Base-by-base conservation (phyloP, 2,797 vertebrate genomes). In the Scarus forsteni region DNA sequence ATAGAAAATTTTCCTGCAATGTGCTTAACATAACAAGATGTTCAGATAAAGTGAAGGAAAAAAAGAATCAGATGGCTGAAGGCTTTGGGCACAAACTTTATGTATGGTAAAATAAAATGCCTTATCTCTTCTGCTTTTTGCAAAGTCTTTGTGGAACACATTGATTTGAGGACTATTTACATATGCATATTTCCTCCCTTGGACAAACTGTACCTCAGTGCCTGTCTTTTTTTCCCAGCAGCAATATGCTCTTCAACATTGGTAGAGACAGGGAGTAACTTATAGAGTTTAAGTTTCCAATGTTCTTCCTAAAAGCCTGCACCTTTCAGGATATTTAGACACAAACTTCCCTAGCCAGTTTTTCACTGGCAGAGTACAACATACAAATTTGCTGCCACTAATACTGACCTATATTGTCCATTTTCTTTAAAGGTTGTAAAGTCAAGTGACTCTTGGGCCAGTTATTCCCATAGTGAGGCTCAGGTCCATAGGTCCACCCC, bases 11-110 rank as follows among this genome's bases (percentile, higher is more conserved):
- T 39, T 77, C 48, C 42, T 74, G 62, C 78, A 70, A 79, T 85
- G 59, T 85, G 64, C 68, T 84, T 80, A 76, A 78, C 70, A 84
- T 80, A 78, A 77, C 60, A 75, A 78, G 66, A 85, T 79, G 51
- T 69, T 78, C 42, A 54, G 73, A 68, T 77, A 70, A 82, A 67
- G 13, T 1, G 15, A 77, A 51, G 10, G n/a, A n/a, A 11, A 44
- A 50, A 56, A 73, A 63, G 11, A 73, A 66, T 14, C 0, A 60
- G 64, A 57, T 61, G 52, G n/a, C 42, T 58, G 40, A 64, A 61
- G 74, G 42, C 53, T 62, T 60, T 10, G 52, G 12, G 62, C 27
- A 54, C 65, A 70, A 67, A 83, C 66, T 79, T 76, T 57, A 65
- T 51, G 54, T 67, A 80, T 66, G 49, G n/a, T 61, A 58, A 60